Base-by-base conservation (phyloP, 2,888 invertebrate genomes). In the Escarpia spicata region DNA sequence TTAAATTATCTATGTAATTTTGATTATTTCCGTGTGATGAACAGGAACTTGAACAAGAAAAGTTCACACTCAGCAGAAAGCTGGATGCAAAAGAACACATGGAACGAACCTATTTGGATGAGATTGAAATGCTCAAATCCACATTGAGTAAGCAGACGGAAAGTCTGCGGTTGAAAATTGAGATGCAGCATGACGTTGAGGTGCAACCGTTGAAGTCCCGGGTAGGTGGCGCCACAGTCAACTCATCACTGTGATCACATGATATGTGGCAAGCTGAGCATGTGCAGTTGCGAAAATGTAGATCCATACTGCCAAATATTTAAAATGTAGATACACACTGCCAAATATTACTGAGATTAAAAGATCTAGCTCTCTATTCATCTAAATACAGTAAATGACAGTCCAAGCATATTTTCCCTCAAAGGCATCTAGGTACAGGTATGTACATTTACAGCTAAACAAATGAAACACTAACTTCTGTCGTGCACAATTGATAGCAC, bases 41-140 rank as follows among this genome's bases (percentile, higher is more conserved):
- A 26, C 91, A 93, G 93, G 60, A 60, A 9, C 60, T 93, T 12
- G 93, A 93, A 90, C 93, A 93, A 90, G 93, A 93, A 45, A 92
- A 92, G 26, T 92, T 92, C 92, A 44, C 26, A 19, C 43, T 91
- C n/a, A 89, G 92, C n/a, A 37, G 60, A 58, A 44, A 58, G 43
- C 75, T 92, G 19, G 92, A 93, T 10, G 89, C 91, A 58, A 92
- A 91, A 31, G 26, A 91, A 9, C 91, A 93, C 43, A 89, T 91
- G 93, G 92, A 91, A 31, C 52, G 60, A 37, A 58, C 92, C 26
- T 91, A 89, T 89, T 10, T 31, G 8, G 92, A 92, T 9, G 93
- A 93, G 92, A 19, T 93, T 1, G 93, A 93, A 60, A 91, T 52
- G 52, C 43, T 93, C 43, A 92, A 90, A 37, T 43, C 45, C n/a